phyloP scores from a whole-genome alignment of 2,888 invertebrate species.

The Nymphalis c-album region DNA sequence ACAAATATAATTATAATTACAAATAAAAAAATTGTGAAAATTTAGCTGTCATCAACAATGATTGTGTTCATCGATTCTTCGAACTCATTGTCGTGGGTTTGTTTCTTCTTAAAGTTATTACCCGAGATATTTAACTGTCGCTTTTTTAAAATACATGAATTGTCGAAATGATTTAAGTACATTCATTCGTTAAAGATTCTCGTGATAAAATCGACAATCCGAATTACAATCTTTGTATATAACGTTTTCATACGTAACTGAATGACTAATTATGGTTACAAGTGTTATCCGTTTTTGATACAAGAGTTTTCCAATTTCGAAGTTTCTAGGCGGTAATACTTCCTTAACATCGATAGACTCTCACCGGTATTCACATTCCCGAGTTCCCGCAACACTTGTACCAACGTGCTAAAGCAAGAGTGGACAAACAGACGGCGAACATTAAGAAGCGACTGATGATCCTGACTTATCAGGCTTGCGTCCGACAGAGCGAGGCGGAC shows the following conservation, averaged over 20 bases:
- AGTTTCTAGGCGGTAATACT: too few relatives aligned
- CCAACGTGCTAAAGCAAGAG: constrained; percentile 53
- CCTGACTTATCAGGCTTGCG: constrained; percentile 65
- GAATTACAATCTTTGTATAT: too few relatives aligned
- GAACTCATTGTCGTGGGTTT: background rate
- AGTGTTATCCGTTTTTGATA: background rate
- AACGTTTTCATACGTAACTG: too few relatives aligned
- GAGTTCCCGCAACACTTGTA: constrained; percentile 63
- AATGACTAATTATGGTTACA: background rate
- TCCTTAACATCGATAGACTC: constrained; percentile 47
- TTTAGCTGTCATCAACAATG: too few relatives aligned
- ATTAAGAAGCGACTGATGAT: constrained; percentile 67
- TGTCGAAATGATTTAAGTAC: too few relatives aligned
- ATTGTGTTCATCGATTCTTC: too few relatives aligned
- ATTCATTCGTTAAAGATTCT: too few relatives aligned
- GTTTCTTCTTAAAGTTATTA: background rate
- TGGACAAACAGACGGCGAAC: constrained; percentile 61
- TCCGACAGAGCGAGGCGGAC: constrained; percentile 79
- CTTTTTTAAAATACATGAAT: background rate
- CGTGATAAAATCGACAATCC: too few relatives aligned
- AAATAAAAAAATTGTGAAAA: too few relatives aligned
- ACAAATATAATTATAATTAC: background rate
- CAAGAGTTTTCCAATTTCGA: background rate
- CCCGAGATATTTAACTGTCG: background rate
- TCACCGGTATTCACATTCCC: constrained; percentile 57